phyloP scores from a whole-genome alignment of 1,140 invertebrate species.

The Zaprionus taronus region DNA sequence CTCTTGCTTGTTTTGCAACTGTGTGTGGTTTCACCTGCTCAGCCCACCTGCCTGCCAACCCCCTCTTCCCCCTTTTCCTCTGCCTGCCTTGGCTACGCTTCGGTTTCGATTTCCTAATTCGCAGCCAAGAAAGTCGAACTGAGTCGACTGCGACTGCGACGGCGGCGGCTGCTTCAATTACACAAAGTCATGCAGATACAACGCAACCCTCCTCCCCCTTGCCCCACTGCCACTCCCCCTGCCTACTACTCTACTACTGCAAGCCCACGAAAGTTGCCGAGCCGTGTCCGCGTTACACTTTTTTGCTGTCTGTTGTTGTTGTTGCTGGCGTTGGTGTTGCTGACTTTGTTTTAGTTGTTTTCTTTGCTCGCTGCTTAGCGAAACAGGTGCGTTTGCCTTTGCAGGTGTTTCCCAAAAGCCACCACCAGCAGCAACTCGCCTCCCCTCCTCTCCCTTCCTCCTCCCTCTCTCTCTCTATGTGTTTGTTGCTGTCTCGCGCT shows the following conservation, averaged over 20 bases:
- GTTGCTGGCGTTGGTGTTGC: slow-evolving; percentile 48
- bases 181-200: slow-evolving; percentile 70
- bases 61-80: background rate
- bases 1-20: background rate
- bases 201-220: slow-evolving; percentile 11
- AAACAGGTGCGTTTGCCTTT: slow-evolving; percentile 84
- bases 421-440: slow-evolving; percentile 56
- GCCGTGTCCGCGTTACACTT: slow-evolving; percentile 65
- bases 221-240: background rate
- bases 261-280: slow-evolving; percentile 65
- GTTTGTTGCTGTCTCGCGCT: slow-evolving; percentile 53
- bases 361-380: slow-evolving; percentile 61
- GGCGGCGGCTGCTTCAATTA: slow-evolving; percentile 76
- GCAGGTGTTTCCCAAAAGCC: slow-evolving; percentile 83
- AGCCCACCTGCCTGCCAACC: background rate
- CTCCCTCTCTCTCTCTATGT: background rate
- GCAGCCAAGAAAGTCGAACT: slow-evolving; percentile 54
- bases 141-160: slow-evolving; percentile 16
- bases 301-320: slow-evolving; percentile 40
- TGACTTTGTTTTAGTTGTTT: slow-evolving; percentile 78
- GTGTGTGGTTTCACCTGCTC: slow-evolving; percentile 41
- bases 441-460: background rate
- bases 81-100: slow-evolving; percentile 34
- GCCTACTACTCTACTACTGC: background rate
- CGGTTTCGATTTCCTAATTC: slow-evolving; percentile 81